Evolutionary conservation across 2,888 invertebrate genomes (phyloP).

Genomic region (Physocephala rufipes): DNA sequence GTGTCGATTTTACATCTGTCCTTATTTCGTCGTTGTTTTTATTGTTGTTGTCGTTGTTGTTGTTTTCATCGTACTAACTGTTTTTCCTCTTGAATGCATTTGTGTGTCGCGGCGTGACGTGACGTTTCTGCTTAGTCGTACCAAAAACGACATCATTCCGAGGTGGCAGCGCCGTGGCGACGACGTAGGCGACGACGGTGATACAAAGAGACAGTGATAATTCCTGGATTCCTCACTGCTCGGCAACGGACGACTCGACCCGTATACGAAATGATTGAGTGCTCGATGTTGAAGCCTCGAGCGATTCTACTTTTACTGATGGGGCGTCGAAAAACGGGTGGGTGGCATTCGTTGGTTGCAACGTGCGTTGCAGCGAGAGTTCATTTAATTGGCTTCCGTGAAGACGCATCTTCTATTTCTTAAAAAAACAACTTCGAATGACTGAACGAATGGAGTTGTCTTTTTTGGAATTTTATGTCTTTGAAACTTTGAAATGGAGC

Average conservation of each 20-base stretch:
- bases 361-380: not conserved
- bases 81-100: slow-evolving; percentile 5
- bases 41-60: slow-evolving; percentile 5
- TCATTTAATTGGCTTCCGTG: slow-evolving; percentile 32
- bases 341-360: not conserved
- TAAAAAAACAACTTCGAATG: slow-evolving; percentile 2
- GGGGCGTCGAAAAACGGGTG: not conserved
- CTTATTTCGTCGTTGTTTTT: not conserved
- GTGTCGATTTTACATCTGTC: too few species aligned
- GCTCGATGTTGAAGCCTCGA: not conserved
- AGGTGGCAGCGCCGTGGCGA: slow-evolving; percentile 9
- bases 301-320: slow-evolving; percentile 15
- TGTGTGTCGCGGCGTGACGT: too few species aligned
- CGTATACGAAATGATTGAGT: too few species aligned
- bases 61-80: too few species aligned
- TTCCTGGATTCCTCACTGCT: not conserved
- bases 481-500: slow-evolving; percentile 21
- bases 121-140: too few species aligned
- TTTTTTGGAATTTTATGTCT: slow-evolving; percentile 24
- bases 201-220: too few species aligned
- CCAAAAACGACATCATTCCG: slow-evolving; percentile 22
- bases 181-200: not conserved
- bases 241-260: too few species aligned
- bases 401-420: slow-evolving; percentile 4
- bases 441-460: slow-evolving; percentile 17